Conservation (phyloP, 2,888 invertebrate genomes). For the Pegoplata infirma region DNA sequence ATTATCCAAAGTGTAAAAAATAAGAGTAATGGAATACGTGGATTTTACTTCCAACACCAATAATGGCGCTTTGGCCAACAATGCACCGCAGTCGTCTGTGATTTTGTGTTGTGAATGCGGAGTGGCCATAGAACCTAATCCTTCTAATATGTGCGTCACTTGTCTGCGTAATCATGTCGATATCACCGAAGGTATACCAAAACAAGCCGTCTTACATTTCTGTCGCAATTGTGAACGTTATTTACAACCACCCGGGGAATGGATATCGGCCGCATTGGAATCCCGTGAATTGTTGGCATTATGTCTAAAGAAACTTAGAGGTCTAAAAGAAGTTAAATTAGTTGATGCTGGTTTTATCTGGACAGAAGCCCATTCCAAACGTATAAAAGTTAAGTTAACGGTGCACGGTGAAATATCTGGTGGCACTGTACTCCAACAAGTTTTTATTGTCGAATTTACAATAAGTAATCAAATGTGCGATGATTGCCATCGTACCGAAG, state of each 20-base stretch:
- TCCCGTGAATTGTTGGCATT: conserved; percentile 92
- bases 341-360: conserved; percentile 98
- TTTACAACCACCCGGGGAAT: conserved; percentile 93
- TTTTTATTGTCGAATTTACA: conserved; percentile 95
- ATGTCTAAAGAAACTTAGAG: conserved; percentile 95
- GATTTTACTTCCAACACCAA: conserved; percentile 26
- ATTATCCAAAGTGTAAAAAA: too few relatives aligned
- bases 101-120: conserved; percentile 96
- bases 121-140: conserved; percentile 93
- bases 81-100: conserved; percentile 61
- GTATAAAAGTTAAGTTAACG: conserved; percentile 96
- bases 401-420: conserved; percentile 97
- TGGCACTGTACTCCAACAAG: conserved; percentile 94
- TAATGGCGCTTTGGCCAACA: neutral
- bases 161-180: conserved; percentile 95
- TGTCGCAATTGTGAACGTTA: conserved; percentile 97
- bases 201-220: conserved; percentile 93
- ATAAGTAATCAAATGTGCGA: conserved; percentile 97
- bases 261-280: conserved; percentile 91
- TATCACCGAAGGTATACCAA: conserved; percentile 97
- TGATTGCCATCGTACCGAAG: conserved; percentile 97
- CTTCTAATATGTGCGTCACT: conserved; percentile 97
- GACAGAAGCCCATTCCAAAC: conserved; percentile 99
- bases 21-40: conserved; percentile 58
- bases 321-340: conserved; percentile 91